These are phyloP conservation scores for Caenorhabditis sp. DNA, from an alignment of 2,888 invertebrate genomes.

Conservation along the genomic window DNA sequence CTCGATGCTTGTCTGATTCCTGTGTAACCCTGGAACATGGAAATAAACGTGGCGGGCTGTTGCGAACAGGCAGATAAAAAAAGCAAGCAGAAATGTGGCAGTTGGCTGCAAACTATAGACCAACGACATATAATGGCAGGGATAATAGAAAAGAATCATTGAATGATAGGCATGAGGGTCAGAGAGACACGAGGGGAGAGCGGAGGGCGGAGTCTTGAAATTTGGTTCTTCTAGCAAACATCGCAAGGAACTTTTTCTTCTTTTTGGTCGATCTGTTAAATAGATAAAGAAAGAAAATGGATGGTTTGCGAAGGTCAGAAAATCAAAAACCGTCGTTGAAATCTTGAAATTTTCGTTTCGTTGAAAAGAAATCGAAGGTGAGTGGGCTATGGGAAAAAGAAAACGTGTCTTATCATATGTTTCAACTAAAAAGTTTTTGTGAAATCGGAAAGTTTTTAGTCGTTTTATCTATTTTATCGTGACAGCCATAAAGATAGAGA, in stretches of 20 bases:
- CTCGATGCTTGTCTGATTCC: neutral
- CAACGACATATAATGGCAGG: neutral
- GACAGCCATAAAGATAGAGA: neutral
- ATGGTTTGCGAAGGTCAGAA: slow-evolving; percentile 41
- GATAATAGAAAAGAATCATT: slow-evolving; percentile 29
- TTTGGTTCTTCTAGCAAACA: slow-evolving; percentile 45
- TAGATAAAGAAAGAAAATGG: neutral
- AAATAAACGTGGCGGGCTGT: neutral
- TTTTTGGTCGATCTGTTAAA: slow-evolving; percentile 4
- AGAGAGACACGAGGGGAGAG: neutral
- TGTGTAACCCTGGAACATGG: slow-evolving; percentile 5
- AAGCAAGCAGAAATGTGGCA: slow-evolving; percentile 6
- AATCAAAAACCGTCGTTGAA: slow-evolving; percentile 36
- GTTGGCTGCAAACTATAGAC: slow-evolving; percentile 17
- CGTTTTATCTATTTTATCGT: slow-evolving; percentile 10
- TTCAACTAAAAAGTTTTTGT: slow-evolving; percentile 19
- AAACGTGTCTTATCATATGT: slow-evolving; percentile 18
- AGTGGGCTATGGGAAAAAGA: neutral
- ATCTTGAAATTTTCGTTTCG: slow-evolving; percentile 32
- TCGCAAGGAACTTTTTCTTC: slow-evolving; percentile 27
- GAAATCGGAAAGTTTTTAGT: neutral
- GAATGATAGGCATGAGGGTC: slow-evolving; percentile 38
- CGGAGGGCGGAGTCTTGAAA: slow-evolving; percentile 17
- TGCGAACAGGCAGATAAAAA: neutral
- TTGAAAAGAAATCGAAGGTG: slow-evolving; percentile 23